Evolutionary conservation across 2,888 invertebrate species (phyloP).

Genomic region (Nomada flava): DNA sequence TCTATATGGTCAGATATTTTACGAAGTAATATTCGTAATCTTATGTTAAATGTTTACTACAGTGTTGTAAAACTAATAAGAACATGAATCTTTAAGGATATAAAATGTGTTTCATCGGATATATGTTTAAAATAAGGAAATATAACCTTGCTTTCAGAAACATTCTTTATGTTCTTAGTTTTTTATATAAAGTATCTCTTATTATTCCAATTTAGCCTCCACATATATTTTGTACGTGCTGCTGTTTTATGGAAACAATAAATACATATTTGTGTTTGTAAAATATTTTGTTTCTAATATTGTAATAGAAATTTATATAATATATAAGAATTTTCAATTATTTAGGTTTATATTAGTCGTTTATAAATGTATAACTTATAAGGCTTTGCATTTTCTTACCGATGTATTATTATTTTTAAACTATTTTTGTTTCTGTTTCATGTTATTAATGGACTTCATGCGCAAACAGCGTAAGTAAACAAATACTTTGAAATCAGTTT

Average conservation of each 20-base stretch:
- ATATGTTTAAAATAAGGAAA: neutral
- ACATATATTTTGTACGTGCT: neutral
- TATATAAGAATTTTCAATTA: too few relatives aligned
- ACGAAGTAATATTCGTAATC: neutral
- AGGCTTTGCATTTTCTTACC: neutral
- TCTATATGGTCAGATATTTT: neutral
- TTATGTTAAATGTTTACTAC: neutral
- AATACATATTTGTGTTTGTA: too few relatives aligned
- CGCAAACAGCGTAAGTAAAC: constrained; percentile 75
- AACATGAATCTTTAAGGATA: neutral
- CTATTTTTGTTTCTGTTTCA: constrained; percentile 71
- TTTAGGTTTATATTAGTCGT: too few relatives aligned
- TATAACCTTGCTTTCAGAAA: neutral
- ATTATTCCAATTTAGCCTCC: neutral
- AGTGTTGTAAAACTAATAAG: neutral
- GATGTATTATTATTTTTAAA: constrained; percentile 12
- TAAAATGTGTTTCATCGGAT: neutral
- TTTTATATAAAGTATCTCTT: neutral
- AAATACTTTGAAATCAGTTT: constrained; percentile 3
- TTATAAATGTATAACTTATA: constrained; percentile 19
- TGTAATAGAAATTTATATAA: too few relatives aligned
- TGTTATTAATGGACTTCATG: constrained; percentile 45
- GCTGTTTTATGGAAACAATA: neutral
- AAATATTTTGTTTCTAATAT: too few relatives aligned
- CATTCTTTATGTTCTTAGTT: neutral